These are phyloP conservation scores for Danio choprae DNA, from an alignment of 2,797 vertebrate genomes.

Conservation along the genomic window DNA sequence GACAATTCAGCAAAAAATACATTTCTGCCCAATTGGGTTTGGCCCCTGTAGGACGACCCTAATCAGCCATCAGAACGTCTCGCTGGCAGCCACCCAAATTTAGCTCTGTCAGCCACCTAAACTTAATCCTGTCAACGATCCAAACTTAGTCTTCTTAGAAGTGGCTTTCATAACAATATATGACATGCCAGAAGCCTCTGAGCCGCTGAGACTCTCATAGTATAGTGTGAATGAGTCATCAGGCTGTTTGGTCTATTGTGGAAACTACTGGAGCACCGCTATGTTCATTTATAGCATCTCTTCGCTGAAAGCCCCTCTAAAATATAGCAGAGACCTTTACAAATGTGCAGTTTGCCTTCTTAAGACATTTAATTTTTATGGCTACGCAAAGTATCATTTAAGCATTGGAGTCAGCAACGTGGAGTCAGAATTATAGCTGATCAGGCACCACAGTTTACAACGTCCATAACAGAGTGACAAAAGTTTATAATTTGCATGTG, in stretches of 20 bases:
- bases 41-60: constrained; percentile 3
- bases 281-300: constrained; percentile 48
- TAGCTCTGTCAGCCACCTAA: constrained; percentile 31
- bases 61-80: constrained; percentile 20
- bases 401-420: too few species aligned
- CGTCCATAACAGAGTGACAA: too few species aligned
- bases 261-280: constrained; percentile 37
- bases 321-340: neutral
- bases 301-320: constrained; percentile 29
- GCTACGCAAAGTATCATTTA: too few species aligned
- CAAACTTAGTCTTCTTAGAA: constrained; percentile 31
- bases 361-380: constrained; percentile 6
- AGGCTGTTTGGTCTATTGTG: constrained; percentile 39
- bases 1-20: neutral
- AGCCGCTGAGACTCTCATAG: constrained; percentile 35
- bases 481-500: too few species aligned
- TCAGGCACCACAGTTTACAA: too few species aligned
- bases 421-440: too few species aligned
- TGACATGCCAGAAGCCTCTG: constrained; percentile 28
- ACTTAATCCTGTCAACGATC: constrained; percentile 37
- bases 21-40: constrained; percentile 17
- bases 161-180: constrained; percentile 42
- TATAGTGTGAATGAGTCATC: constrained; percentile 46
- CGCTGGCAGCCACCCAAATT: constrained; percentile 26
- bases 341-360: constrained; percentile 18